Base-by-base conservation (phyloP, 2,888 invertebrate genomes). In the Lepidocyrtoides sp. region DNA sequence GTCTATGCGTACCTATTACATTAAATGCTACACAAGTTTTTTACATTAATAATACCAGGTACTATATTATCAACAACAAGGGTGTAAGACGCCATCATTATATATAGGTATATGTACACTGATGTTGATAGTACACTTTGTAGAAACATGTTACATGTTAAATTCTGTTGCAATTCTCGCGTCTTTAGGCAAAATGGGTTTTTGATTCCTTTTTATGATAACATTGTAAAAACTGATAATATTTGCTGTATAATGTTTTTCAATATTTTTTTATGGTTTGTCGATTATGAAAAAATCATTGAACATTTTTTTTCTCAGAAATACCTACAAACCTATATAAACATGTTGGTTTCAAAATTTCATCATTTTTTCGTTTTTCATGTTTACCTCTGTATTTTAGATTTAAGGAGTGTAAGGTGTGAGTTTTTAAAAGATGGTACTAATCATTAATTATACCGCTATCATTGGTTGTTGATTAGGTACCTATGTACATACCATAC, bases 251-350 rank as follows among this genome's bases (percentile, higher is more conserved):
- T 54, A 26, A 10, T 66, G 29, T 32, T 26, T 32, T 66, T 32
- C 66, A 63, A 20, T 17, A 57, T 57, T n/a, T n/a, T n/a, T n/a
- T n/a, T n/a, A n/a, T n/a, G n/a, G n/a, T n/a, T n/a, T n/a, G n/a
- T n/a, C 57, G 14, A 26, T 17, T n/a, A 7, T 20, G 5, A 57
- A 26, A 1, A 60, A 54, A 2, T 14, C 26, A 10, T 36, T 17
- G 8, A 36, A 17, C 1, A 17, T 5, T 36, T 17, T 41, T 41
- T 17, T 36, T 5, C 17, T 8, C 7, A 17, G 0, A n/a, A 1
- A 36, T 72, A 44, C 72, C 44, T 23, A 44, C 23, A 72, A 72
- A 72, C 72, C 72, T 44, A 72, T 12, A 10, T 60, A 60, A 60
- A 60, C 60, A 60, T 23, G 57, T 14, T 57, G 14, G 2, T 60